phyloP scores from a whole-genome alignment of 2,113 vertebrate genomes.

The Gavia stellata region DNA sequence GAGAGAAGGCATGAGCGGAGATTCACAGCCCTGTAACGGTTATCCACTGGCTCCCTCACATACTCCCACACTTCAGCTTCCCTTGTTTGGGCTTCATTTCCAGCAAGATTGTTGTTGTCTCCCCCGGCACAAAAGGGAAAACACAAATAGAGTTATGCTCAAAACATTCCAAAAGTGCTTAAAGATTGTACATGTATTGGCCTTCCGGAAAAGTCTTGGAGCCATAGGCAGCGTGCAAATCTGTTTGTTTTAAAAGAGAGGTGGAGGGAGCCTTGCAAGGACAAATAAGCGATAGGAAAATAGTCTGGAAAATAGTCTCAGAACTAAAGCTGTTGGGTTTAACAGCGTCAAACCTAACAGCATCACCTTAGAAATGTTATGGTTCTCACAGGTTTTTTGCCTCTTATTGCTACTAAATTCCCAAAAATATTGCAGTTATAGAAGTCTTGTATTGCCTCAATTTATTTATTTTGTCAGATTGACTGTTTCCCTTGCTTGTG shows the following conservation, averaged over 20 bases:
- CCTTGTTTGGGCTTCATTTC: neutral
- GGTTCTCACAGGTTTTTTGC: neutral
- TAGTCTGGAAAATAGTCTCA: neutral
- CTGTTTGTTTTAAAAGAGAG: neutral
- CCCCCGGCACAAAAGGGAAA: neutral
- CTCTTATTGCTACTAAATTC: neutral
- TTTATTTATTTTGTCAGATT: neutral
- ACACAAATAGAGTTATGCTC: neutral
- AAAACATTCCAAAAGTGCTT: neutral
- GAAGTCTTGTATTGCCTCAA: neutral
- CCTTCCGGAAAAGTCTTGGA: neutral
- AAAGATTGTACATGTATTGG: neutral
- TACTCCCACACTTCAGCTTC: neutral
- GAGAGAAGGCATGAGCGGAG: neutral
- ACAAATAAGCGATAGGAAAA: neutral
- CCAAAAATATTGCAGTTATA: neutral
- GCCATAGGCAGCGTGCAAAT: accelerated
- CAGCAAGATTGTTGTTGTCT: neutral
- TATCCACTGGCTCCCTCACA: neutral
- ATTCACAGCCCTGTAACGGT: neutral
- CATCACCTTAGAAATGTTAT: neutral
- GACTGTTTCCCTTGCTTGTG: neutral
- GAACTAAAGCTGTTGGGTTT: neutral
- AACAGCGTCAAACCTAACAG: neutral
- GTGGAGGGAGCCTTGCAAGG: neutral